These are phyloP conservation scores for Xenopus laevis DNA, from an alignment of 2,113 vertebrate genomes.

Conservation along the genomic window DNA sequence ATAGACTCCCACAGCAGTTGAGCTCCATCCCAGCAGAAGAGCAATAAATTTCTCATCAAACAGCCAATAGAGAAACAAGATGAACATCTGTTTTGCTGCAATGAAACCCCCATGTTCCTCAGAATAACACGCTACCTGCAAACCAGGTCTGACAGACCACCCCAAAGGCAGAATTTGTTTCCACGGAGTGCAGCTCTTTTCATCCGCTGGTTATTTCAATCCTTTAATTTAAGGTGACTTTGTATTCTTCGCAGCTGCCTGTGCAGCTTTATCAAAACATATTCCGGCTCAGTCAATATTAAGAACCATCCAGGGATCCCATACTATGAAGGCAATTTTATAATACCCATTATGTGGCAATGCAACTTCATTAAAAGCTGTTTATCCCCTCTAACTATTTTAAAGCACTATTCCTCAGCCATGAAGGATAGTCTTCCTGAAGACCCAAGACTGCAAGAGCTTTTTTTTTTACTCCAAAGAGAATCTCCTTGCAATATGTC, in stretches of 20 bases:
- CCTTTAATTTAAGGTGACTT: constrained; percentile 74
- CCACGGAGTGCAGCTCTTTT: constrained; percentile 57
- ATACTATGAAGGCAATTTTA: constrained; percentile 75
- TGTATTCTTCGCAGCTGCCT: constrained; percentile 66
- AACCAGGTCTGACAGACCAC: constrained; percentile 72
- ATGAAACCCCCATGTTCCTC: constrained; percentile 71
- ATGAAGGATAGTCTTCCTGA: constrained; percentile 59
- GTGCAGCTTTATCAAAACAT: constrained; percentile 62
- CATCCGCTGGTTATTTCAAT: constrained; percentile 65
- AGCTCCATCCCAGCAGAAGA: constrained; percentile 75
- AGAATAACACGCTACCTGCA: constrained; percentile 58
- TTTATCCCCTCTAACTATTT: constrained; percentile 79
- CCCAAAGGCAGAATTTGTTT: constrained; percentile 65
- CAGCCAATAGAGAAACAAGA: constrained; percentile 80
- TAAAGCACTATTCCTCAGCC: constrained; percentile 69
- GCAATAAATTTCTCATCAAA: constrained; percentile 85
- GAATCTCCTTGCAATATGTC: constrained; percentile 35
- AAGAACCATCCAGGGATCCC: constrained; percentile 76
- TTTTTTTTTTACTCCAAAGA: constrained; percentile 21
- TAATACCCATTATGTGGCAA: constrained; percentile 77
- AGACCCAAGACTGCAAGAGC: constrained; percentile 45
- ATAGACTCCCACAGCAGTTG: constrained; percentile 74
- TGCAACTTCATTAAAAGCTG: constrained; percentile 84
- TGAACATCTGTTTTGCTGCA: constrained; percentile 85
- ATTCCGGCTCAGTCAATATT: constrained; percentile 72